phyloP scores from a whole-genome alignment of 2,888 invertebrate genomes.

The Agonopterix subpropinquella region DNA sequence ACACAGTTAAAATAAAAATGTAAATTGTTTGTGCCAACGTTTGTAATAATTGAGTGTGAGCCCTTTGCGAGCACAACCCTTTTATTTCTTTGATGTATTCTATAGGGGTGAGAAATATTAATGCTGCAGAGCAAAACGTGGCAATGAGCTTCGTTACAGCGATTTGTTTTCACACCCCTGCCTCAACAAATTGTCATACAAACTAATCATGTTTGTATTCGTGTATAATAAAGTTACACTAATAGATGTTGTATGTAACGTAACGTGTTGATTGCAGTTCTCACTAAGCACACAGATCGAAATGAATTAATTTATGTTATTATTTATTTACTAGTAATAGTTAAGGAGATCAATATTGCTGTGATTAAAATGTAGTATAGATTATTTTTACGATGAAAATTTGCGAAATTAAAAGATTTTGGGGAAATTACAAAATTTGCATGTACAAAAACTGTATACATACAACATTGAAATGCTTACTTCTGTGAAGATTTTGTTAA shows the following conservation, averaged over 20 bases:
- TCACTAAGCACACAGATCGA: slow-evolving; percentile 28
- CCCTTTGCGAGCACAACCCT: slow-evolving; percentile 63
- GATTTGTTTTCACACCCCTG: slow-evolving; percentile 59
- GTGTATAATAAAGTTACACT: slow-evolving; percentile 42
- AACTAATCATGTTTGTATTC: slow-evolving; percentile 59
- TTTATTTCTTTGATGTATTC: slow-evolving; percentile 71
- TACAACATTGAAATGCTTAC: too few species aligned
- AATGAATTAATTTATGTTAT: slow-evolving; percentile 62
- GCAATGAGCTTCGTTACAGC: slow-evolving; percentile 65
- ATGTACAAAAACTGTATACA: background rate
- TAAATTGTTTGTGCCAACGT: slow-evolving; percentile 72
- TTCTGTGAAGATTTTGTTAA: too few species aligned
- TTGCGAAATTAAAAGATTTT: background rate
- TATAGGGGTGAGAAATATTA: slow-evolving; percentile 68
- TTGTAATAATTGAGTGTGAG: slow-evolving; percentile 68
- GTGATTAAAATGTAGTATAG: slow-evolving; percentile 61
- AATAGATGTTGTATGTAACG: slow-evolving; percentile 53
- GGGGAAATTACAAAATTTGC: background rate
- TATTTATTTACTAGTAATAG: slow-evolving; percentile 50
- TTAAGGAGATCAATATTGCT: slow-evolving; percentile 44
- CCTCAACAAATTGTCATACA: slow-evolving; percentile 54
- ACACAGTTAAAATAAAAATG: slow-evolving; percentile 37
- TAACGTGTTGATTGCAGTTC: slow-evolving; percentile 25
- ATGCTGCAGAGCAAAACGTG: slow-evolving; percentile 57
- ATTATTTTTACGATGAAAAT: slow-evolving; percentile 37